Conservation (phyloP, 2,797 vertebrate species). For the Bufotes viridis region DNA sequence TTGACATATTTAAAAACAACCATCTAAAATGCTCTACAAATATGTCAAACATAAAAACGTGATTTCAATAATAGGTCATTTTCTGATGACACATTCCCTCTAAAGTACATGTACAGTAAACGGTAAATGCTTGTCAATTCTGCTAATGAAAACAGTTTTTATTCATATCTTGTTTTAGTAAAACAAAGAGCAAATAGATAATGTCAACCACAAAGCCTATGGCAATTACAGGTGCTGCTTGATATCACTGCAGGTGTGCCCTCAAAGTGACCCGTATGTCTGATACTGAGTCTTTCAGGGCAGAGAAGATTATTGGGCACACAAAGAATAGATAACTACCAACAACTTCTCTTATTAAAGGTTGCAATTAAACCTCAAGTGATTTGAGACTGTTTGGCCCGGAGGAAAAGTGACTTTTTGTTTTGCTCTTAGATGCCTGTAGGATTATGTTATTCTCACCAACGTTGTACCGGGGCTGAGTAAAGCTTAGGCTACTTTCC, state of each 20-base stretch:
- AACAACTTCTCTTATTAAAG: neutral
- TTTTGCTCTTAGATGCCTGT: neutral
- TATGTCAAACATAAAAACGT: too few species aligned
- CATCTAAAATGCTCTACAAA: too few species aligned
- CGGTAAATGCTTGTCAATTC: neutral
- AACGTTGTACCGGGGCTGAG: neutral
- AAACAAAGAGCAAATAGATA: neutral
- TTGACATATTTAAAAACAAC: too few species aligned
- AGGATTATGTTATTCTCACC: neutral
- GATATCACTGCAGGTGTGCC: constrained; percentile 12
- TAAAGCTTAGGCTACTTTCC: too few species aligned
- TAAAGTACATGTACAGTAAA: neutral
- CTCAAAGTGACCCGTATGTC: neutral
- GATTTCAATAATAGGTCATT: too few species aligned
- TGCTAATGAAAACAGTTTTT: neutral
- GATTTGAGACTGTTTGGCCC: neutral
- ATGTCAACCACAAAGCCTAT: neutral
- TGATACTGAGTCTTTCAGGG: neutral
- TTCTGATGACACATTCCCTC: too few species aligned
- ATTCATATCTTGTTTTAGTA: constrained; percentile 17
- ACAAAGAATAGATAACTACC: neutral
- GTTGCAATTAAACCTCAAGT: neutral
- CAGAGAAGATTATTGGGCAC: neutral
- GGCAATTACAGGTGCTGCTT: neutral
- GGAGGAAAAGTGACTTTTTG: neutral